Conservation (phyloP, 2,113 vertebrate species). For the Aythya baeri region DNA sequence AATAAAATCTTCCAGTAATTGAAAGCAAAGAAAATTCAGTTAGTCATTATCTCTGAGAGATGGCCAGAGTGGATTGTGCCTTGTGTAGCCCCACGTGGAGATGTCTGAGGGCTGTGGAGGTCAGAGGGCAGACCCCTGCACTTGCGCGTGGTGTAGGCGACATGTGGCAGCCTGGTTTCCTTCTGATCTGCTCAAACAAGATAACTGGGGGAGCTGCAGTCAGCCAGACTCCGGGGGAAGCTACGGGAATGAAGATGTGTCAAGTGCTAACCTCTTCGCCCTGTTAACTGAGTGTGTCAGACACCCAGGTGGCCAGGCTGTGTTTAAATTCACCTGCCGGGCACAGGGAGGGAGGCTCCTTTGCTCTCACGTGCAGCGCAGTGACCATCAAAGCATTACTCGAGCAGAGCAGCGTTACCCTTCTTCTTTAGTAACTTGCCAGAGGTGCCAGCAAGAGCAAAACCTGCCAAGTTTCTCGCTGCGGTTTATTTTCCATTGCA, state of each 20-base stretch:
- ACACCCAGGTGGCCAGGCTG: background rate
- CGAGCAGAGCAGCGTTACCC: background rate
- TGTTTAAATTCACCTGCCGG: background rate
- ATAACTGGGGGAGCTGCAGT: background rate
- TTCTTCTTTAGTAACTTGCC: background rate
- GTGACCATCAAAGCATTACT: background rate
- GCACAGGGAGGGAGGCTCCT: background rate
- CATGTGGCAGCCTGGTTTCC: background rate
- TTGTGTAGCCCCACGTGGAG: background rate
- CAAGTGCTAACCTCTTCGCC: background rate
- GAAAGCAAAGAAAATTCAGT: background rate
- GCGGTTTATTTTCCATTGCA: background rate
- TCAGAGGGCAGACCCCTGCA: background rate
- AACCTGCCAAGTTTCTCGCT: background rate
- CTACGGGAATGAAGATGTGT: background rate
- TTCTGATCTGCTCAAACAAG: background rate
- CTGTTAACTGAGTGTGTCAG: background rate
- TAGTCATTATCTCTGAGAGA: background rate
- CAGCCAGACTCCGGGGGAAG: background rate
- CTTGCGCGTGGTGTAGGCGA: background rate
- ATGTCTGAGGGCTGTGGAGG: background rate
- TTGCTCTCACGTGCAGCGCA: fast-evolving
- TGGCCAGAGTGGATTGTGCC: background rate
- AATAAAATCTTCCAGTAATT: background rate
- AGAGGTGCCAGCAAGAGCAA: background rate